Evolutionary conservation across 2,113 vertebrate genomes (phyloP).

Genomic region (Urocolius indicus): DNA sequence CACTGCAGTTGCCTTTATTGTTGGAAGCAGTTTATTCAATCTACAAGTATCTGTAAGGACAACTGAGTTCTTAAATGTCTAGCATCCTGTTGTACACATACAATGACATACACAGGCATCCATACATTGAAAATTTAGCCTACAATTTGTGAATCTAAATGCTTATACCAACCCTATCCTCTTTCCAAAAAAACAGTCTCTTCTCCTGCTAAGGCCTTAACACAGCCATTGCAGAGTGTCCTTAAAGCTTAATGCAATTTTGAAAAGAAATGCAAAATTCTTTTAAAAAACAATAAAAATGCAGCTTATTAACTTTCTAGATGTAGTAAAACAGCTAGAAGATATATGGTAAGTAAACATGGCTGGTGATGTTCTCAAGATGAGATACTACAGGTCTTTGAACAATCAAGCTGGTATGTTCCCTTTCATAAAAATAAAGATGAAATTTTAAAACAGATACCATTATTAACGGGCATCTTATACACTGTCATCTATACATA

Average conservation of each 20-base stretch:
- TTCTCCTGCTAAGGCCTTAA: not conserved
- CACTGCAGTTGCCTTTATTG: not conserved
- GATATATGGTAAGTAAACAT: not conserved
- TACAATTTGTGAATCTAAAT: not conserved
- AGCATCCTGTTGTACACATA: not conserved
- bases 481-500: not conserved
- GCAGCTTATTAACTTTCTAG: not conserved
- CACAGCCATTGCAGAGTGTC: not conserved
- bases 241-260: not conserved
- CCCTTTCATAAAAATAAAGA: not conserved
- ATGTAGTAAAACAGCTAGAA: not conserved
- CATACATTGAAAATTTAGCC: not conserved
- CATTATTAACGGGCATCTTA: not conserved
- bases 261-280: not conserved
- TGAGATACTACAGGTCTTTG: not conserved
- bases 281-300: not conserved
- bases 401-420: not conserved
- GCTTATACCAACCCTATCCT: not conserved
- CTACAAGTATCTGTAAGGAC: not conserved
- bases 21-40: not conserved
- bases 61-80: not conserved
- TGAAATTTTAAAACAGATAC: not conserved
- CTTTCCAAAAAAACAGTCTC: not conserved
- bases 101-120: not conserved
- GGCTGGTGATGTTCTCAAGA: not conserved